Conservation (phyloP, 2,113 vertebrate genomes). For the Pheucticus melanocephalus region DNA sequence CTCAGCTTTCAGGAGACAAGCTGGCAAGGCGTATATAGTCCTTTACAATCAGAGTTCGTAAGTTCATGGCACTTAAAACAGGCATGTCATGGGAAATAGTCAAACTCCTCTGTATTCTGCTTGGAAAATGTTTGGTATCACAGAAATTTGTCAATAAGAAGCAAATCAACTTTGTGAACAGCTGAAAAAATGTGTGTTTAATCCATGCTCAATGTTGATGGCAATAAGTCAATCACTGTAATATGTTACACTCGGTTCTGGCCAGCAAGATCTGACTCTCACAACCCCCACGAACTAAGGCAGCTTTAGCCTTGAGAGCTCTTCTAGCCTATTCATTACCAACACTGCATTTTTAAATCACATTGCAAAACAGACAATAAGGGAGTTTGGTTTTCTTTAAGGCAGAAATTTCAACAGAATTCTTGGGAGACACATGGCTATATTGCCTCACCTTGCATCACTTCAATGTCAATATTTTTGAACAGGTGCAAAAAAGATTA, state of each 20-base stretch:
- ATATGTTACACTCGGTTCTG: background rate
- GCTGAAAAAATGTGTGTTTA: background rate
- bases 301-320: background rate
- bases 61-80: background rate
- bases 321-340: background rate
- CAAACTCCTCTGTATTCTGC: background rate
- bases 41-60: background rate
- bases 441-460: background rate
- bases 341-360: background rate
- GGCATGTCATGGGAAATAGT: background rate
- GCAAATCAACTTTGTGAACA: background rate
- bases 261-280: background rate
- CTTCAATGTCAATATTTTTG: background rate
- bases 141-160: background rate
- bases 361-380: background rate
- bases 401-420: background rate
- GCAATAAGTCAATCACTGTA: background rate
- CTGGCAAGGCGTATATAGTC: background rate
- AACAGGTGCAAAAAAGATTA: background rate
- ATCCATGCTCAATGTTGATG: background rate
- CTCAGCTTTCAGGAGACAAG: background rate
- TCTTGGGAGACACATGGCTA: background rate
- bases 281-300: background rate
- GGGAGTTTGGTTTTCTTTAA: background rate
- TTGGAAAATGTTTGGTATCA: background rate